Percentiles rank a stretch among this genome's conserved stretches.
Evolutionary conservation across 2,888 invertebrate species (phyloP).

Genomic region (Aethes cnicana): DNA sequence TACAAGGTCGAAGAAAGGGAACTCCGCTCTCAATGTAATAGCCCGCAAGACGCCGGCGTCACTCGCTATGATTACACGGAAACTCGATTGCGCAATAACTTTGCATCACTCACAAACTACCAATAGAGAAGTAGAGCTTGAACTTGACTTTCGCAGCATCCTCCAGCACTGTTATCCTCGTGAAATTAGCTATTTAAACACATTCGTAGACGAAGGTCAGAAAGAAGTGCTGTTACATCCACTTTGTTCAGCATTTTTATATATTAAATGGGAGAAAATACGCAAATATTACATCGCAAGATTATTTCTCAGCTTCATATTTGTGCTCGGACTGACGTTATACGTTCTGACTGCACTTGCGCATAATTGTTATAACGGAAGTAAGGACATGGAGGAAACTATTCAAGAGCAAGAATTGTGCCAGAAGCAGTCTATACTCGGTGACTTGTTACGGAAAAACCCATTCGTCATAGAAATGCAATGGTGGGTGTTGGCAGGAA

Average conservation of each 20-base stretch:
- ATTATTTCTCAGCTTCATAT: slow-evolving; percentile 89
- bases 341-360: slow-evolving; percentile 92
- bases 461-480: slow-evolving; percentile 90
- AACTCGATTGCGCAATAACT: slow-evolving; percentile 90
- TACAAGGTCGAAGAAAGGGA: slow-evolving; percentile 92
- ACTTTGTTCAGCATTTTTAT: slow-evolving; percentile 92
- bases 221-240: slow-evolving; percentile 94
- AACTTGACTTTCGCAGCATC: slow-evolving; percentile 91
- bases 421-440: slow-evolving; percentile 89
- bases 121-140: slow-evolving; percentile 90
- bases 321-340: slow-evolving; percentile 89
- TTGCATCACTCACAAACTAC: slow-evolving; percentile 90
- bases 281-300: slow-evolving; percentile 92
- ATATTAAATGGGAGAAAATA: slow-evolving; percentile 95
- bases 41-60: slow-evolving; percentile 93
- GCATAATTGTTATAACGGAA: slow-evolving; percentile 92
- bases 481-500: slow-evolving; percentile 90
- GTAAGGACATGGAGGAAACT: slow-evolving; percentile 88
- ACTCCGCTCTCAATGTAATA: slow-evolving; percentile 92
- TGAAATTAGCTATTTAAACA: slow-evolving; percentile 93
- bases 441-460: slow-evolving; percentile 88
- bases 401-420: slow-evolving; percentile 88
- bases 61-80: slow-evolving; percentile 90
- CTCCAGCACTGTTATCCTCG: slow-evolving; percentile 91
- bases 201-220: slow-evolving; percentile 93